Evolutionary conservation across 2,888 invertebrate species (phyloP), one percentile per base, ranked within the genome.

Genomic region (Epistrophe grossulariae): DNA sequence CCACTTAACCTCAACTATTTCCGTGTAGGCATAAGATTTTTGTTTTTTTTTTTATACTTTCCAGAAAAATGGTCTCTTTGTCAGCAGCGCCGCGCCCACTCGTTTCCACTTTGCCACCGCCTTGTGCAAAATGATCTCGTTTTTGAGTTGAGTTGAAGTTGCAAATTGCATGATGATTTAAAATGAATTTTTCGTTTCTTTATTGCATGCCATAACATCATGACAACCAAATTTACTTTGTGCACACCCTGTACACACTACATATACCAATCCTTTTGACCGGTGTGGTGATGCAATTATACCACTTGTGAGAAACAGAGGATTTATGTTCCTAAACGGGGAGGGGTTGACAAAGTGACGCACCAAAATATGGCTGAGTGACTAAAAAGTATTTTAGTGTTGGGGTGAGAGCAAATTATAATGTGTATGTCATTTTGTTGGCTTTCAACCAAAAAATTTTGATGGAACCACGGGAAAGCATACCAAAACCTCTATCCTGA

Each of bases 1-100:
- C 70, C 78, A 85, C 81, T 85, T 48, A 52, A 72, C 68, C 55
- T 57, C 68, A 73, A 71, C 81, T 85, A 82, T 74, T 85, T 85
- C 85, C 85, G 85, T 78, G 85, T 82, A 78, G 82, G 73, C 73
- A 74, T 38, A 45, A 31, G 19, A 24, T 40, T 40, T 60, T 24
- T n/a, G n/a, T 28, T 57, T 17, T 62, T 35, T 40, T 66, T 48
- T 38, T 62, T 73, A 38, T 24, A 24, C 55, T 59, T 68, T 52
- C 60, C 38, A n/a, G 2, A 45, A 62, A 72, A 83, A 83, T 60
- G 48, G 50, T 24, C 48, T 72, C 81, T 76, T 81, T 85, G 85
- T 81, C 70, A 73, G 55, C 24, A n/a, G n/a, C 24, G 24, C 70
- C 52, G 77, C 73, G 57, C 79, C 68, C 78, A 85, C 72, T 40